Evolutionary conservation across 2,113 vertebrate genomes (phyloP), one percentile per base, ranked within the genome.

Genomic region (Dinomys branickii): DNA sequence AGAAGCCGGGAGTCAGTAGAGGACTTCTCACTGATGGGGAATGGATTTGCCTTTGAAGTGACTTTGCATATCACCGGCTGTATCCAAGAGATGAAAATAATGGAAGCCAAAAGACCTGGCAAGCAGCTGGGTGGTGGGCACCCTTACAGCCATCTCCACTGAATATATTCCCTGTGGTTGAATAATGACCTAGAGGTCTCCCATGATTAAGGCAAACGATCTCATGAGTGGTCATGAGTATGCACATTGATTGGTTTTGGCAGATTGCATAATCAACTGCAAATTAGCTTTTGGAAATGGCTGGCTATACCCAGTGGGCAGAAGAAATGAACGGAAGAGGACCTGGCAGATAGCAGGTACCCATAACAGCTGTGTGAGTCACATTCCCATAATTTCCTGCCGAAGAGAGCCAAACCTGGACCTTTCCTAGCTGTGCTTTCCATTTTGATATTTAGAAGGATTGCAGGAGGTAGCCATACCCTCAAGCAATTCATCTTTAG

Each of bases 211-310:
- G 41, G 93, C 69, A 94, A 96, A 97, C 97, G 94, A 94, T 96
- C 93, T 97, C 96, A 86, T 90, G 97, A 97, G 95, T 88, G 95
- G 94, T 87, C 94, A 85, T 86, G 94, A 96, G 92, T 73, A 65
- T 86, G 86, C 69, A 84, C 96, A 85, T 65, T 97, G 97, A 97
- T 97, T 96, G 94, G 81, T 84, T 90, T 95, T 96, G 96, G 97
- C 97, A 80, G 91, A 91, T 75, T 95, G 65, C 90, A 92, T 96
- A 96, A 96, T 97, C 85, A 92, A 93, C 90, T 59, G 92, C 92
- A 97, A 97, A 98, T 97, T 96, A 95, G 94, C 93, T 96, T 95
- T 96, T 96, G 94, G 95, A 97, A 97, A 92, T 38, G 71, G 94
- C 85, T 97, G 92, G 33, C 91, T 95, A 47, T 88, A 83, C 35